Evolutionary conservation across 2,888 invertebrate genomes (phyloP), one percentile per base, ranked within the genome.

Genomic region (Gerosis bhagava): DNA sequence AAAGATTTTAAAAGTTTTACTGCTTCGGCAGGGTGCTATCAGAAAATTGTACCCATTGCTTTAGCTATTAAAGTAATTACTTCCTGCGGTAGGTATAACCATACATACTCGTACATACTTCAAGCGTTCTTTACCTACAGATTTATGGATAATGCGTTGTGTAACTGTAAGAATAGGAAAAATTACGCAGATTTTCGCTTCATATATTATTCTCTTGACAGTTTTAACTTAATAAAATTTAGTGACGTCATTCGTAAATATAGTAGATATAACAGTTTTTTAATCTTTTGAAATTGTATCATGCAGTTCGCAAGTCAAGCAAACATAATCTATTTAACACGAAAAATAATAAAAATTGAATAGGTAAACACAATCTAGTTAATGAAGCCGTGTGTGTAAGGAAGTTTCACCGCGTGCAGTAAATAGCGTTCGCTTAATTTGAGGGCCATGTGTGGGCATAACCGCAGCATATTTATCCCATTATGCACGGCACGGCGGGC

Each of bases 391-490:
- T 40, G 64, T 50, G 65, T 66, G 66, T 63, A 76, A 77, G 77
- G 71, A 83, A 80, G 75, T 79, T 76, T 65, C 69, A 54, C 78
- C 76, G 72, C 76, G 67, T 80, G 83, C 74, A 76, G 77, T 76
- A 78, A 83, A 86, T 78, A 80, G 80, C 78, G 70, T 65, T 77
- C 80, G 79, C 83, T 88, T 87, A 86, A 87, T 86, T 83, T 72
- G 76, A 79, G 82, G 80, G 81, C 83, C 83, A 83, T 86, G 84
- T 77, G 81, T 74, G 78, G 74, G 83, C 78, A 83, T 81, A 82
- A 76, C 84, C 84, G 80, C 83, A 75, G 82, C 83, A 86, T 84
- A 87, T 86, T 86, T 87, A 87, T 83, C 86, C 86, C 86, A 87
- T 88, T 87, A 88, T 87, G 86, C 82, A 59, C 59, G 61, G 49